Base-by-base conservation (phyloP, 2,113 vertebrate species). In the Pelobates fuscus region DNA sequence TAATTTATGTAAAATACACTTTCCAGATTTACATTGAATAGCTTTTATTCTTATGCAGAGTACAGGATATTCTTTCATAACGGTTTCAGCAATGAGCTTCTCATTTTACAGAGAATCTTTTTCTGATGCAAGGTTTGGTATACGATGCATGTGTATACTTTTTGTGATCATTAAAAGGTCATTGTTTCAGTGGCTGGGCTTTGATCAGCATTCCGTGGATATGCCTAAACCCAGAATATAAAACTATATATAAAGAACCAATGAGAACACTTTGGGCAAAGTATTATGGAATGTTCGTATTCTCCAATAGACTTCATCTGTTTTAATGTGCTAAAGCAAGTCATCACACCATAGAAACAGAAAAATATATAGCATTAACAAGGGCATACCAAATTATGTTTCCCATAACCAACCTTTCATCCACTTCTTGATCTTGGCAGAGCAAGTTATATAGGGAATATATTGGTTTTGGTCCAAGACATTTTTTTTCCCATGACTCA, bases 401-500 rank as follows among this genome's bases (percentile, higher is more conserved):
- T 60, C 32, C 24, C 73, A 76, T 43, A 76, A 67, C 30, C 55
- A 60, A 60, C 54, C 58, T 75, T 75, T 67, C 64, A 76, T 67
- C 55, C 64, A 67, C 5, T 32, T 67, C 73, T 60, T 67, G 37
- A 76, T 67, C 55, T 67, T 68, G 73, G 73, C 73, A 76, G 64
- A 60, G 23, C 25, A 23, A 76, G 55, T 37, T 76, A 67, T 76
- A 76, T 46, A 59, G 73, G 64, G 73, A 76, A 76, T 76, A 67
- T 25, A 49, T 76, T 76, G 64, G 73, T n/a, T 32, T 24, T 52
- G n/a, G 11, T 54, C 73, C 73, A 76, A 76, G 64, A 24, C 58
- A 64, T 20, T 37, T 60, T 60, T 60, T 57, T 61, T 76, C 73
- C 64, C 73, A 76, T 76, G 64, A 76, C 64, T 76, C 64, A 76